Evolutionary conservation across 2,113 vertebrate species (phyloP).

Genomic region (Oceanodroma tethys): DNA sequence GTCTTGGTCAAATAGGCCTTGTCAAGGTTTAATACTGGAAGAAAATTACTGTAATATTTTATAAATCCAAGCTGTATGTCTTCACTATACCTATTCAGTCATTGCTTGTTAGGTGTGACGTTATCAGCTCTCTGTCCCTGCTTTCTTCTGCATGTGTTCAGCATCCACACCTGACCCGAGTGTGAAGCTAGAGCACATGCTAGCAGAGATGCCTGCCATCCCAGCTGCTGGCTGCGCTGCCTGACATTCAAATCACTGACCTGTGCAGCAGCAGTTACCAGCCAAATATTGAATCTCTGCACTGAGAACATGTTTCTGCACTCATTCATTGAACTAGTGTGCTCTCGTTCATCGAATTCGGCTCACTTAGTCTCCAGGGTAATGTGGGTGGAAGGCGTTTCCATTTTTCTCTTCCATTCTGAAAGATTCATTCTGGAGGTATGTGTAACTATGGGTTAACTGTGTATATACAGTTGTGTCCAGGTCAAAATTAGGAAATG

Average conservation of each 20-base stretch:
- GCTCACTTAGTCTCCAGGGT: neutral
- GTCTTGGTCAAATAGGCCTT: neutral
- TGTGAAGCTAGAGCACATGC: neutral
- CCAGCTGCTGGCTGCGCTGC: neutral
- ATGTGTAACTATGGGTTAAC: neutral
- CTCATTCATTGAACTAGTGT: neutral
- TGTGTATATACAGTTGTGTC: neutral
- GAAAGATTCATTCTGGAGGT: neutral
- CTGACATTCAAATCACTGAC: neutral
- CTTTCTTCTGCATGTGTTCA: neutral
- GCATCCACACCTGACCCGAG: fast-evolving
- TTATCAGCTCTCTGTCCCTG: neutral
- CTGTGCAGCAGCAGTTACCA: neutral
- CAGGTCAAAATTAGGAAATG: neutral
- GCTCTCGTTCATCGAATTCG: neutral
- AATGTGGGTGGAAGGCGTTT: neutral
- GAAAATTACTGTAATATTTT: neutral
- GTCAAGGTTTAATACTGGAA: neutral
- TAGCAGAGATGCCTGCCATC: neutral
- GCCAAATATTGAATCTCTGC: neutral
- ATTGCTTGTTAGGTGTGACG: neutral
- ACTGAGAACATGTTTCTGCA: neutral
- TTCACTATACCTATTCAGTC: neutral
- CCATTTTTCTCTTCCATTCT: neutral
- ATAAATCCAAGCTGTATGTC: neutral